phyloP scores from a whole-genome alignment of 2,888 invertebrate genomes.

The Xylophagus ater region DNA sequence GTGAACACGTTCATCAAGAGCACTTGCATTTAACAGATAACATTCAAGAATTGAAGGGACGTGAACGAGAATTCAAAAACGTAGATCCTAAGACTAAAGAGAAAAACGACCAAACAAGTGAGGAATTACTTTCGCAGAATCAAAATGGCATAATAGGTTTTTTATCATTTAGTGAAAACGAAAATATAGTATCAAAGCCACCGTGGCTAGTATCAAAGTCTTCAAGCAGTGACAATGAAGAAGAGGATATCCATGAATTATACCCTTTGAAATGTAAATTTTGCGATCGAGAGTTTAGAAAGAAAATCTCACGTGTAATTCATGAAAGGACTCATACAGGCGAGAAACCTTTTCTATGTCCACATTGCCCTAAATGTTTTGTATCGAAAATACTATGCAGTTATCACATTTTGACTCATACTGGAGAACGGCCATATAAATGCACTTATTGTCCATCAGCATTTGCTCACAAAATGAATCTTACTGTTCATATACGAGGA shows the following conservation, averaged over 20 bases:
- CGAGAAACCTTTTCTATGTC: not conserved
- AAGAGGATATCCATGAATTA: not conserved
- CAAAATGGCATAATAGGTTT: not conserved
- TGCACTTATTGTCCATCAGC: conserved; percentile 4
- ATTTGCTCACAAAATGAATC: conserved; percentile 9
- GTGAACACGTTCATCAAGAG: no score
- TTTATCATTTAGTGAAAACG: not conserved
- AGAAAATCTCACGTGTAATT: not conserved
- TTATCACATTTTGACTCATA: not conserved
- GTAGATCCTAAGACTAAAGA: no score
- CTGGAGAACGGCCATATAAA: not conserved
- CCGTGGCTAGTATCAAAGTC: not conserved
- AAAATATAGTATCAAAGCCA: no score
- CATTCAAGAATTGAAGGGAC: no score
- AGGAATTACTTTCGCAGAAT: not conserved
- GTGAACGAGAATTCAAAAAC: no score
- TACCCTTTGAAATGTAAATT: not conserved
- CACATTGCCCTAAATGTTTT: not conserved
- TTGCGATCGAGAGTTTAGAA: not conserved
- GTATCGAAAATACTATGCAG: not conserved
- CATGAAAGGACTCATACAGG: conserved; percentile 11
- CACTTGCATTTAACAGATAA: no score
- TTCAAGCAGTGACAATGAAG: no score
- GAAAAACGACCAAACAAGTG: not conserved
- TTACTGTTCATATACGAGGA: conserved; percentile 1